Evolutionary conservation across 1,140 invertebrate genomes (phyloP).

Genomic region (Trypoxylus dichotomus): DNA sequence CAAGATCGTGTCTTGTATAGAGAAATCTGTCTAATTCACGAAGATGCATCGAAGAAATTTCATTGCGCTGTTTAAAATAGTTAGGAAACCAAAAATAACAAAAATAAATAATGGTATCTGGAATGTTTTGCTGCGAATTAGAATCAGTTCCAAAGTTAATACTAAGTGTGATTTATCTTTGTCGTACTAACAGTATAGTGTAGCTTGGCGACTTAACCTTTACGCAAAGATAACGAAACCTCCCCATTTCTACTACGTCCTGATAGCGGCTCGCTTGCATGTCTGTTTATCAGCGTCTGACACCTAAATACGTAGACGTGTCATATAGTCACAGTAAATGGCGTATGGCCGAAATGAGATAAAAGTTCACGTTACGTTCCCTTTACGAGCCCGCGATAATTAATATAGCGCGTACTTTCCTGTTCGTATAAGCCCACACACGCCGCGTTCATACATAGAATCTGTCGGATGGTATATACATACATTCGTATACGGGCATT

Average conservation of each 20-base stretch:
- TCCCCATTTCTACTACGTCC: background rate
- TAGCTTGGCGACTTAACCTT: too few species aligned
- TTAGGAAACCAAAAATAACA: too few species aligned
- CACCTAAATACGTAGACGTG: background rate
- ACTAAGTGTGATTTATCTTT: too few species aligned
- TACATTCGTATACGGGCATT: conserved; percentile 6
- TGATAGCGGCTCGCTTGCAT: background rate
- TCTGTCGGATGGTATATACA: conserved; percentile 5
- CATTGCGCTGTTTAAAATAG: too few species aligned
- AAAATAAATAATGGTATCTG: too few species aligned
- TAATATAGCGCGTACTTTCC: conserved; percentile 24
- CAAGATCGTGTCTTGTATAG: too few species aligned
- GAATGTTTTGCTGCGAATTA: too few species aligned
- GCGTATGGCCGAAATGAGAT: conserved; percentile 27
- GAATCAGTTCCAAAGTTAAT: too few species aligned
- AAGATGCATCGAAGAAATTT: too few species aligned
- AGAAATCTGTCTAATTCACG: too few species aligned
- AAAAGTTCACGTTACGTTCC: conserved; percentile 27
- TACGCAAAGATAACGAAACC: background rate
- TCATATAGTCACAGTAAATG: background rate
- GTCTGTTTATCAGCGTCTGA: background rate
- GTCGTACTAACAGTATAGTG: too few species aligned
- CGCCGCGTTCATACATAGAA: background rate
- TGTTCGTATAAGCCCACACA: background rate
- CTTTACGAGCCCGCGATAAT: conserved; percentile 31